phyloP scores from a whole-genome alignment of 1,140 invertebrate genomes.

The Archivesica marissinica region DNA sequence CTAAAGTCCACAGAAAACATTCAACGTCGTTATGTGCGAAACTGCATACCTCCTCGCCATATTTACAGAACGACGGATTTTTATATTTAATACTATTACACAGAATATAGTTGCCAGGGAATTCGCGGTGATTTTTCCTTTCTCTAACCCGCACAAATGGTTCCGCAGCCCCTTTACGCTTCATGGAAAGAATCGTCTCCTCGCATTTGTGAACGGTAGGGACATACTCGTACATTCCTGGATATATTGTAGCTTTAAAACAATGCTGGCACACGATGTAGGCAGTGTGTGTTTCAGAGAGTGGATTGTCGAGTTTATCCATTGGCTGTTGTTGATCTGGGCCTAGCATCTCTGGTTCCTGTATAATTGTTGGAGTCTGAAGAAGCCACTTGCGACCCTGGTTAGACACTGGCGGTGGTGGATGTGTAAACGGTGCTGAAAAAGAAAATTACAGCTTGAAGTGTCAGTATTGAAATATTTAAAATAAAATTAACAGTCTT shows the following conservation, averaged over 20 bases:
- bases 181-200: slow-evolving; percentile 76
- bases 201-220: slow-evolving; percentile 72
- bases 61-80: slow-evolving; percentile 67
- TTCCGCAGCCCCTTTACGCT: slow-evolving; percentile 32
- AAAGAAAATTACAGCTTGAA: no score
- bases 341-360: slow-evolving; percentile 5
- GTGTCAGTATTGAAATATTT: no score
- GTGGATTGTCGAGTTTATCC: slow-evolving; percentile 66
- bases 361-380: slow-evolving; percentile 13
- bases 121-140: slow-evolving; percentile 76
- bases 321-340: background rate
- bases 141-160: slow-evolving; percentile 76
- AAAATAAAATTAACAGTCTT: no score
- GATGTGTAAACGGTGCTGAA: slow-evolving; percentile 31
- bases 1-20: slow-evolving; percentile 76
- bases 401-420: background rate
- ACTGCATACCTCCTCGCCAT: slow-evolving; percentile 74
- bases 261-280: slow-evolving; percentile 75
- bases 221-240: slow-evolving; percentile 67
- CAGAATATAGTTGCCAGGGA: slow-evolving; percentile 74
- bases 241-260: slow-evolving; percentile 62
- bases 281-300: slow-evolving; percentile 70
- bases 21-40: slow-evolving; percentile 81
- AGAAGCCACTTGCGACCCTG: background rate
- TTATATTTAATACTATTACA: slow-evolving; percentile 72